phyloP scores from a whole-genome alignment of 2,797 vertebrate genomes.

The Meriones psammophilus region DNA sequence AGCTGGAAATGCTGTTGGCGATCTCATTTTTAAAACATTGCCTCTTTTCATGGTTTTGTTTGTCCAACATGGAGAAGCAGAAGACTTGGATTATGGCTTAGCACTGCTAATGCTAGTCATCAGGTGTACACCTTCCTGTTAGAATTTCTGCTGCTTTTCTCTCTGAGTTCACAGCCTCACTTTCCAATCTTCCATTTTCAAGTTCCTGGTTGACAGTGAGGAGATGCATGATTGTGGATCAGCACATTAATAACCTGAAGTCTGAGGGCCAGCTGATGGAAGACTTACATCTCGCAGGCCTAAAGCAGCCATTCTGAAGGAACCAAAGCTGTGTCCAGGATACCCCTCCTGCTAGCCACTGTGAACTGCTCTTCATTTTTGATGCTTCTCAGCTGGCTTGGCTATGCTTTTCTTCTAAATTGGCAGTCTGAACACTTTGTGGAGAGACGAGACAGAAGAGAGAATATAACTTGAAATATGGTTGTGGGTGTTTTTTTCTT shows the following conservation, averaged over 20 bases:
- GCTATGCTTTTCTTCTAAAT: conserved; percentile 59
- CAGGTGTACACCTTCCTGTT: background rate
- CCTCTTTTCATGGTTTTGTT: conserved; percentile 36
- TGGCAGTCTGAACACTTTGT: conserved; percentile 73
- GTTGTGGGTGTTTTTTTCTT: conserved; percentile 79
- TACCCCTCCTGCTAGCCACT: background rate
- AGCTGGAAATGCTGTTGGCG: conserved; percentile 44
- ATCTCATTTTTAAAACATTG: background rate
- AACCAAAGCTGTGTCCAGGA: background rate
- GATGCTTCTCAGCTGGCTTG: conserved; percentile 60
- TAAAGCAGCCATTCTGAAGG: background rate
- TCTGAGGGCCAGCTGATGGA: background rate
- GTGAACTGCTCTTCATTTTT: conserved; percentile 61
- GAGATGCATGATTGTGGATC: background rate
- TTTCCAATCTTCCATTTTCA: background rate
- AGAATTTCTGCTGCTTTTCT: background rate
- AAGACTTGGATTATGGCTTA: background rate
- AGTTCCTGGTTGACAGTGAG: background rate
- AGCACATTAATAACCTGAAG: background rate
- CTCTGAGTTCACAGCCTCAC: background rate
- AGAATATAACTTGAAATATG: conserved; percentile 76
- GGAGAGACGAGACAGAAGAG: conserved; percentile 66
- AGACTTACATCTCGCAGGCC: background rate
- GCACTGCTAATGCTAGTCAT: background rate
- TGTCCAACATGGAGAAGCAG: background rate